These are phyloP conservation scores for Apis laboriosa DNA, from an alignment of 1,140 invertebrate genomes.

Conservation along the genomic window DNA sequence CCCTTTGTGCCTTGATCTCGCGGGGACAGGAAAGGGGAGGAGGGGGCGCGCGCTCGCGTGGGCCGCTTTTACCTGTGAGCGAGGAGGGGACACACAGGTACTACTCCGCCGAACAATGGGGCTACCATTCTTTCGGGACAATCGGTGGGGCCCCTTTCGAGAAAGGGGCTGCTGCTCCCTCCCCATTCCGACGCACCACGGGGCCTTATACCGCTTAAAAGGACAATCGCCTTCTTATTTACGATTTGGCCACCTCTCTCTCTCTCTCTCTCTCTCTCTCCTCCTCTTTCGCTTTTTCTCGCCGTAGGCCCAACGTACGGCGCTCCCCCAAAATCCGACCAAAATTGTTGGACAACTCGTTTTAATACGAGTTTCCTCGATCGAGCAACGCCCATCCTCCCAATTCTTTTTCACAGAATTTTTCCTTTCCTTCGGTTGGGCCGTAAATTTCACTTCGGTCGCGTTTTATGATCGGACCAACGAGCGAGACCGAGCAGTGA, in stretches of 20 bases:
- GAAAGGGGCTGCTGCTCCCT: constrained; percentile 16
- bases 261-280: constrained; percentile 22
- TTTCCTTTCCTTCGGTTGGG: background rate
- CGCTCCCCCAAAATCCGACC: background rate
- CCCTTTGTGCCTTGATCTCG: background rate
- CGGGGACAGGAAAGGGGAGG: background rate
- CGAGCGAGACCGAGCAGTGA: background rate
- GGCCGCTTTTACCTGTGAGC: background rate
- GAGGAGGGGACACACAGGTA: constrained; percentile 45
- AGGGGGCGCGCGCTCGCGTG: background rate
- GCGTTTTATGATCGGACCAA: constrained; percentile 14
- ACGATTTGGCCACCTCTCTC: constrained; percentile 68
- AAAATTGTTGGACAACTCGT: no score
- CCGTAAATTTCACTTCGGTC: constrained; percentile 33
- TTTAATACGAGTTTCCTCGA: no score
- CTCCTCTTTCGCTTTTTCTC: constrained; percentile 22
- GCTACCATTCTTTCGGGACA: constrained; percentile 73
- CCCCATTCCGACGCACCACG: constrained; percentile 31
- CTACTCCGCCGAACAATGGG: constrained; percentile 71
- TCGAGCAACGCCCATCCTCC: constrained; percentile 12
- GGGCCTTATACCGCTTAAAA: constrained; percentile 72
- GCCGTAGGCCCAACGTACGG: background rate
- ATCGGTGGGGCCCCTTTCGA: constrained; percentile 61
- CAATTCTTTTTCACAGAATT: constrained; percentile 56
- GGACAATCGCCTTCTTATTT: constrained; percentile 78